Conservation (phyloP, 2,888 invertebrate genomes). For the Chelonus formosanus region DNA sequence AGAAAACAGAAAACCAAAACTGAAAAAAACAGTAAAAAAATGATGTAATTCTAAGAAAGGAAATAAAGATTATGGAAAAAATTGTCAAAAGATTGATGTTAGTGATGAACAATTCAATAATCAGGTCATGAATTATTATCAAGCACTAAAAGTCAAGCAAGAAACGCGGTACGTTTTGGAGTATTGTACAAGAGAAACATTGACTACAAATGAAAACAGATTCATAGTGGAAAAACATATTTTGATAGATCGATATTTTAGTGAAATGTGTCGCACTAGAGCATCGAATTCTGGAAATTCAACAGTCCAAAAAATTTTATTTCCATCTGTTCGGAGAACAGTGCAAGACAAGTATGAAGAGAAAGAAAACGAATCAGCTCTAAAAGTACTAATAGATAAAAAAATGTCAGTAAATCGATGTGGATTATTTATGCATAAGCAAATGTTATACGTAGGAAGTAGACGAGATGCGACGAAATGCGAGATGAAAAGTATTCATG, state of each 20-base stretch:
- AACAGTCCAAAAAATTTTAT: neutral
- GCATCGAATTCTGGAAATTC: neutral
- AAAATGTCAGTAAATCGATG: neutral
- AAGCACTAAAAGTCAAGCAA: too few relatives aligned
- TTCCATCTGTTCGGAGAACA: neutral
- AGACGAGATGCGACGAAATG: conserved; percentile 22
- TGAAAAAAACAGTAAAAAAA: too few relatives aligned
- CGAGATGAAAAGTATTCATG: conserved; percentile 24
- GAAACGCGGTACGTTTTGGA: too few relatives aligned
- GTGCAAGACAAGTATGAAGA: neutral
- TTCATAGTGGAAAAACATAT: neutral
- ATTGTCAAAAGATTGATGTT: neutral
- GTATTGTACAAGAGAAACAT: neutral
- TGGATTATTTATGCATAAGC: neutral
- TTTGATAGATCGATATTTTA: neutral
- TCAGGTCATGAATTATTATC: neutral
- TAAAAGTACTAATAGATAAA: neutral
- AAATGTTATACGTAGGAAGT: neutral
- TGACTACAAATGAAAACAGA: neutral
- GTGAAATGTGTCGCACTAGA: neutral
- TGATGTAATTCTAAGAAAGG: neutral
- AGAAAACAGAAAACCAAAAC: neutral
- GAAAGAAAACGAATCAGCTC: neutral
- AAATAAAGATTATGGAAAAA: conserved; percentile 1
- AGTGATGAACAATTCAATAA: neutral